Conservation (phyloP, 2,113 vertebrate species). For the Phylloscopus whistleri region DNA sequence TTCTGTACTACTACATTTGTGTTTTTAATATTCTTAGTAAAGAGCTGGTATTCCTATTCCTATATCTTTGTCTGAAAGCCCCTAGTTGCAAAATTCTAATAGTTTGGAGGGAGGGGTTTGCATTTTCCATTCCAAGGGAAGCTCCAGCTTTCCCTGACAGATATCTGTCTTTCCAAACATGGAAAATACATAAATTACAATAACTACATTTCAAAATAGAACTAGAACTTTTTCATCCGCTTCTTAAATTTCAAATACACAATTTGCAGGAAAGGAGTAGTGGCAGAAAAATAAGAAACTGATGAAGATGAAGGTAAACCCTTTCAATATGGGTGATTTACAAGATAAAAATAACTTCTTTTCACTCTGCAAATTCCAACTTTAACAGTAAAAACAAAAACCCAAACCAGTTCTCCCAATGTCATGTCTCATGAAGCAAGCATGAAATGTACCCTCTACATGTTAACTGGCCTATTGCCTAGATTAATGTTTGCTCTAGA, state of each 20-base stretch:
- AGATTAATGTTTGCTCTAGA: not conserved
- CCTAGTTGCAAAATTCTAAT: no score
- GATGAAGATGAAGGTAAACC: not conserved
- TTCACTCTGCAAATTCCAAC: not conserved
- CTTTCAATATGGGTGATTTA: not conserved
- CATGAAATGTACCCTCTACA: not conserved
- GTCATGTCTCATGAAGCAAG: not conserved
- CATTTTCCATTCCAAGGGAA: no score
- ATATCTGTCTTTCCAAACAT: no score
- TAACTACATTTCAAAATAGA: not conserved
- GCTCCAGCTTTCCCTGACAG: no score
- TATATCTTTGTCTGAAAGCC: no score
- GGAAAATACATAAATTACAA: not conserved
- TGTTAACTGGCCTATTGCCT: not conserved
- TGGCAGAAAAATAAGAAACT: not conserved
- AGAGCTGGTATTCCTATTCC: no score
- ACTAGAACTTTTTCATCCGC: not conserved
- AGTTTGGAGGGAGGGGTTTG: no score
- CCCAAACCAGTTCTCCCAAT: not conserved
- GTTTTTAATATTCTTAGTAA: no score
- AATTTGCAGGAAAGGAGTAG: not conserved
- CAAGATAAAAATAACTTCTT: not conserved
- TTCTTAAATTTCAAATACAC: not conserved
- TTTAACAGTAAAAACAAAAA: not conserved
- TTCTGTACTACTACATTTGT: no score